Evolutionary conservation across 2,113 vertebrate species (phyloP).

Genomic region (Centropristis striata): DNA sequence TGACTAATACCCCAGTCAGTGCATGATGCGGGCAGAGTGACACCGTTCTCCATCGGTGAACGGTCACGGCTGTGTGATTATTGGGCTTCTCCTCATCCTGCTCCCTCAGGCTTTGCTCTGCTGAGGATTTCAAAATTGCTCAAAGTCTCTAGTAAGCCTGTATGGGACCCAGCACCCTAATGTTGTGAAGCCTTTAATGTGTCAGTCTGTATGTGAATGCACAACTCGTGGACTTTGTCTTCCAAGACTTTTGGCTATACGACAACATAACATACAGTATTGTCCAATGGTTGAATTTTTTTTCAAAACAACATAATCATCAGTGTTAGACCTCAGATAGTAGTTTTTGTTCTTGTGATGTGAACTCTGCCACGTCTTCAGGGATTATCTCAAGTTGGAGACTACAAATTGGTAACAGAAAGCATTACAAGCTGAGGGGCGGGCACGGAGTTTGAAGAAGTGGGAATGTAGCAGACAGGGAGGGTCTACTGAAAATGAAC

Average conservation of each 20-base stretch:
- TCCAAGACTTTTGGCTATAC: not conserved
- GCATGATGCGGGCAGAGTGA: conserved; percentile 19
- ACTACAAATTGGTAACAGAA: not conserved
- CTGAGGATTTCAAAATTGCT: conserved; percentile 24
- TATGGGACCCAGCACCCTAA: not conserved
- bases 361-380: too few species aligned
- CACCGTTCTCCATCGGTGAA: conserved; percentile 25
- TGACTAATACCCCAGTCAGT: conserved; percentile 33
- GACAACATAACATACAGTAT: too few species aligned
- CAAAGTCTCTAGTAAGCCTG: not conserved
- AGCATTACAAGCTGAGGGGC: too few species aligned
- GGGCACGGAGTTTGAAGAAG: too few species aligned
- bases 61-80: conserved; percentile 44
- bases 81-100: conserved; percentile 13
- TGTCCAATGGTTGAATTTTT: too few species aligned
- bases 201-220: too few species aligned
- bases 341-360: too few species aligned
- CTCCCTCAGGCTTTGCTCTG: conserved; percentile 6
- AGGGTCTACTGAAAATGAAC: not conserved
- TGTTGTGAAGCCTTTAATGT: not conserved
- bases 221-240: not conserved
- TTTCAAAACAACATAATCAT: too few species aligned
- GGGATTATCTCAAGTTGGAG: not conserved
- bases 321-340: too few species aligned
- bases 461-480: not conserved